Evolutionary conservation across 2,888 invertebrate species (phyloP).

Genomic region (Cerastoderma edule): DNA sequence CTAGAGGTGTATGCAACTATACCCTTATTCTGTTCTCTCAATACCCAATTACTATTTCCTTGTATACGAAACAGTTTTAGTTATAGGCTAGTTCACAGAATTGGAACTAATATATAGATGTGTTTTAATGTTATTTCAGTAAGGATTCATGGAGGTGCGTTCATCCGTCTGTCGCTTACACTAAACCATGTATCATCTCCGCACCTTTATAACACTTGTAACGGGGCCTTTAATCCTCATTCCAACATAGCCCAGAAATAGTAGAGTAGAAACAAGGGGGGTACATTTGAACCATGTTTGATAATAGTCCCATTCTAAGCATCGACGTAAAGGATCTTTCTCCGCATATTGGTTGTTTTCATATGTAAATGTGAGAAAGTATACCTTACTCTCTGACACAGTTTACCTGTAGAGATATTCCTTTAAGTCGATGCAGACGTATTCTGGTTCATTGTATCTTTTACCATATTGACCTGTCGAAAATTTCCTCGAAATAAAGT

Average conservation of each 20-base stretch:
- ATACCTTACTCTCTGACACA: neutral
- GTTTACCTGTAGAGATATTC: constrained; percentile 3
- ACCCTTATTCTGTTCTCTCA: too few species aligned
- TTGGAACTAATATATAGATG: too few species aligned
- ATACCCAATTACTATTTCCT: too few species aligned
- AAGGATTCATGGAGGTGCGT: constrained; percentile 23
- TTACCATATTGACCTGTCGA: neutral
- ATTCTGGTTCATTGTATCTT: neutral
- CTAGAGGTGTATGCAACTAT: too few species aligned
- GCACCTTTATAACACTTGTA: constrained; percentile 4
- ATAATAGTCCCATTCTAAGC: too few species aligned
- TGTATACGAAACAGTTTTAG: too few species aligned
- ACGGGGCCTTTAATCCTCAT: constrained; percentile 20
- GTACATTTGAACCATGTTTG: too few species aligned
- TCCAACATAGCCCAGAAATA: constrained; percentile 5
- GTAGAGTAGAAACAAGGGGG: constrained; percentile 15
- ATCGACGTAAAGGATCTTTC: too few species aligned
- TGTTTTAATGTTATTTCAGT: constrained; percentile 20
- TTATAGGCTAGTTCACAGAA: too few species aligned
- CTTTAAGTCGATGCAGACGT: neutral
- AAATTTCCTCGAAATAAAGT: neutral
- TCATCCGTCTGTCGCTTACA: constrained; percentile 8
- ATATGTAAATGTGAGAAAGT: neutral
- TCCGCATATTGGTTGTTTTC: too few species aligned
- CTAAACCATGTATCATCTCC: constrained; percentile 23